Evolutionary conservation across 1,140 invertebrate species (phyloP), one percentile per base, ranked within the genome.

Genomic region (Pseudobourletiella spinata): DNA sequence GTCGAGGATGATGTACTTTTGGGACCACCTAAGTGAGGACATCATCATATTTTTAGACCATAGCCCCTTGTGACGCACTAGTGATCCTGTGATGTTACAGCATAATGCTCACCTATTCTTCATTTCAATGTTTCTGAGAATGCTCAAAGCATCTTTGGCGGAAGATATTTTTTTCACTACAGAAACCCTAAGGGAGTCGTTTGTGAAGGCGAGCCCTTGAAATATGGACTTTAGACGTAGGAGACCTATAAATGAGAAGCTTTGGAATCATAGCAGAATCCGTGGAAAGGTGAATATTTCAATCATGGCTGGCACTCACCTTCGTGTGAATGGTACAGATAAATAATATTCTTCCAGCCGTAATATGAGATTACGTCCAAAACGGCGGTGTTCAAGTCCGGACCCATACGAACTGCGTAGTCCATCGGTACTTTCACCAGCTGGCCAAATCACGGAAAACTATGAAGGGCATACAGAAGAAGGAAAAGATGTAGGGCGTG

Each of bases 161-260:
- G 28, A 63, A 1, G 16, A 4, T 8, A 70, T 64, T 55, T 63
- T 62, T 48, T 67, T 70, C 32, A 70, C 61, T 2, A 61, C 52
- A 69, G 86, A 83, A 61, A 93, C 87, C 76, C 88, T 86, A 76
- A 92, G 86, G 56, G 84, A 84, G 66, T 87, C 83, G 71, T 86
- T 85, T 50, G 84, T 85, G 56, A 87, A 87, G 59, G 82, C 82
- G 68, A 91, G 76, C n/a, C 83, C 84, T 73, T 92, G 88, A 72
- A 93, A 92, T 63, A 91, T 87, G 77, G 91, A 87, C 72, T 95
- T 90, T 67, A 91, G 79, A 72, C 90, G 81, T 55, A 93, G 78
- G 52, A 95, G 78, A 70, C 92, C 92, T 95, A 14, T 46, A n/a
- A 11, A 59, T 32, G 2, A 56, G n/a, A n/a, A n/a, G n/a, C n/a